Conservation (phyloP, 1,140 invertebrate species). For the Lamellibrachia luymesi region DNA sequence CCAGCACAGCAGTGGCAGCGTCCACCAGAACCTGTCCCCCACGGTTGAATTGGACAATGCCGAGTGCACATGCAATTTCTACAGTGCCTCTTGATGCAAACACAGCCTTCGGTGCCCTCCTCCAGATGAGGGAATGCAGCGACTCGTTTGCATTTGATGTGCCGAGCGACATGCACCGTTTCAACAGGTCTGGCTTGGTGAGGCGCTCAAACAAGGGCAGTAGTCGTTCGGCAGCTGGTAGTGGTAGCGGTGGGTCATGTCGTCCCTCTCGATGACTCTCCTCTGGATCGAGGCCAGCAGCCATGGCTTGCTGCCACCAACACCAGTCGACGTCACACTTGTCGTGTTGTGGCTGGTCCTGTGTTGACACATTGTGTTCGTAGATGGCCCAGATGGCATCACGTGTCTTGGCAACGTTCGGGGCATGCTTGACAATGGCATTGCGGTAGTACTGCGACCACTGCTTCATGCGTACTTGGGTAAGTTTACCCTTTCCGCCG, state of each 20-base stretch:
- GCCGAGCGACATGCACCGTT: neutral
- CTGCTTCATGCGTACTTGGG: slow-evolving; percentile 2
- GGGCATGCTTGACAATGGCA: slow-evolving; percentile 33
- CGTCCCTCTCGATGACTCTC: neutral
- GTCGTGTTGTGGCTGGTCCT: neutral
- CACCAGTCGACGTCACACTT: slow-evolving; percentile 9
- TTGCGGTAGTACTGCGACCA: slow-evolving; percentile 29
- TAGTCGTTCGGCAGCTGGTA: neutral
- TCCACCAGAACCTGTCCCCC: neutral
- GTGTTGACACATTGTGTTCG: neutral
- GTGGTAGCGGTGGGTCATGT: neutral
- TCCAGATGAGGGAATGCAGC: neutral
- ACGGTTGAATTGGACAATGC: slow-evolving; percentile 2
- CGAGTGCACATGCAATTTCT: neutral
- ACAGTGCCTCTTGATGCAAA: neutral
- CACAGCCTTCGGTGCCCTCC: neutral
- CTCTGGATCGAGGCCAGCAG: neutral
- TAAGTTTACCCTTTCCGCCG: neutral
- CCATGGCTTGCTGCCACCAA: slow-evolving; percentile 9
- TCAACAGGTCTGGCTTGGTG: neutral
- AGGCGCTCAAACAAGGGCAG: neutral
- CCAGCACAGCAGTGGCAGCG: neutral
- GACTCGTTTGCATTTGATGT: neutral
- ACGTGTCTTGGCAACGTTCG: slow-evolving; percentile 34
- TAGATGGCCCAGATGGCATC: neutral